These are phyloP conservation scores for Pomacea maculata DNA, from an alignment of 1,140 invertebrate species.

Conservation along the genomic window DNA sequence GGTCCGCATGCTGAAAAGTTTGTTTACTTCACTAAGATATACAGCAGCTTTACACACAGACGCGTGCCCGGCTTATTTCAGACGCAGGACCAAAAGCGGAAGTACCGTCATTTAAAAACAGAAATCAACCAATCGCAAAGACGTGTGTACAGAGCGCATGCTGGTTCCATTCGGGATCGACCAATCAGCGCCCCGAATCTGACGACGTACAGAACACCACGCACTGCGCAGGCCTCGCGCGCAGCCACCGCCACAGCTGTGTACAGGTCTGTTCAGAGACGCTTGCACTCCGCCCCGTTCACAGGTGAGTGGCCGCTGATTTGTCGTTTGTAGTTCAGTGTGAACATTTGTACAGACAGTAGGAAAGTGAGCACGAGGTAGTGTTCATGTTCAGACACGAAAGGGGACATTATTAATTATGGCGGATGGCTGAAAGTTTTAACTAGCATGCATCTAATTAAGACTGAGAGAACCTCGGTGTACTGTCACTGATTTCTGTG, in stretches of 20 bases:
- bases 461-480: not conserved
- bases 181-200: conserved; percentile 56
- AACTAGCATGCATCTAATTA: not conserved
- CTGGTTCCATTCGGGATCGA: conserved; percentile 49
- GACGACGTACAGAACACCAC: conserved; percentile 29
- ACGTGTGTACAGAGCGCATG: conserved; percentile 48
- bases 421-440: not conserved
- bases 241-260: conserved; percentile 23
- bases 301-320: conserved; percentile 21
- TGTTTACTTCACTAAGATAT: not conserved
- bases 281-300: conserved; percentile 28
- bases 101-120: conserved; percentile 45
- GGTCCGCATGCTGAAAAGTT: no score
- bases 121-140: conserved; percentile 50
- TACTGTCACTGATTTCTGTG: not conserved
- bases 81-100: conserved; percentile 48
- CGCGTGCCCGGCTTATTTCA: conserved; percentile 11
- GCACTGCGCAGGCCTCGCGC: not conserved
- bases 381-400: not conserved
- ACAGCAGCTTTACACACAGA: not conserved
- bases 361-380: not conserved
- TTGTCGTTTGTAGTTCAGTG: not conserved
- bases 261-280: conserved; percentile 28
- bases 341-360: not conserved
- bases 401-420: not conserved